phyloP scores from a whole-genome alignment of 2,888 invertebrate genomes.

The Chymomyza fuscimana region DNA sequence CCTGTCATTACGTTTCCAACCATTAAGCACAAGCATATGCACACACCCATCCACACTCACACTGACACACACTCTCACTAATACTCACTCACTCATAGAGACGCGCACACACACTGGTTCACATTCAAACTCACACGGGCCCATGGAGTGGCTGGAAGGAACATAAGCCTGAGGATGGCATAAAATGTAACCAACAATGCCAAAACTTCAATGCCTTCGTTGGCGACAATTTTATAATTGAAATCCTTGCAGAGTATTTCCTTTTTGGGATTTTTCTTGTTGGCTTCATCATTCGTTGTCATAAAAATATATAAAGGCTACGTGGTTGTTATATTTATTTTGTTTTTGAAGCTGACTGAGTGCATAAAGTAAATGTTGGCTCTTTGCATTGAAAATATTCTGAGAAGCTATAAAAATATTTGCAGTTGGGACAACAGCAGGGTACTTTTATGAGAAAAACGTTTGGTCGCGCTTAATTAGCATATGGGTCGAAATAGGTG shows the following conservation, averaged over 20 bases:
- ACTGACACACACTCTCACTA: conserved; percentile 7
- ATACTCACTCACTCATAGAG: conserved; percentile 13
- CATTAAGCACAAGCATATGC: conserved; percentile 51
- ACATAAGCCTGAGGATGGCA: conserved; percentile 48
- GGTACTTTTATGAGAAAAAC: not conserved
- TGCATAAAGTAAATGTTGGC: conserved; percentile 14
- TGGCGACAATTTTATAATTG: conserved; percentile 44
- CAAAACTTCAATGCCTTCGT: conserved; percentile 32
- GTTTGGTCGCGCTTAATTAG: not conserved
- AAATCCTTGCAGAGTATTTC: conserved; percentile 45
- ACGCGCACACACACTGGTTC: not conserved
- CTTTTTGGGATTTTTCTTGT: conserved; percentile 10
- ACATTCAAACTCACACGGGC: conserved; percentile 17
- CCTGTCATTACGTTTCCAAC: conserved; percentile 65
- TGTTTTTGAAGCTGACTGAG: conserved; percentile 13
- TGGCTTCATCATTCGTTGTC: conserved; percentile 31
- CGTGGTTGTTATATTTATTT: not conserved
- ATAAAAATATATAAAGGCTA: conserved; percentile 59
- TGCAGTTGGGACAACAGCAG: not conserved
- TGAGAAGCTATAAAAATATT: conserved; percentile 31
- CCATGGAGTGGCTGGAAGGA: conserved; percentile 47
- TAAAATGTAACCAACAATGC: conserved; percentile 1
- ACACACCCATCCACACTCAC: not conserved
- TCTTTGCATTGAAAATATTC: conserved; percentile 26
- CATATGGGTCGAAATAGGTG: conserved; percentile 19